Evolutionary conservation across 2,888 invertebrate species (phyloP).

Genomic region (Polydrusus cervinus): DNA sequence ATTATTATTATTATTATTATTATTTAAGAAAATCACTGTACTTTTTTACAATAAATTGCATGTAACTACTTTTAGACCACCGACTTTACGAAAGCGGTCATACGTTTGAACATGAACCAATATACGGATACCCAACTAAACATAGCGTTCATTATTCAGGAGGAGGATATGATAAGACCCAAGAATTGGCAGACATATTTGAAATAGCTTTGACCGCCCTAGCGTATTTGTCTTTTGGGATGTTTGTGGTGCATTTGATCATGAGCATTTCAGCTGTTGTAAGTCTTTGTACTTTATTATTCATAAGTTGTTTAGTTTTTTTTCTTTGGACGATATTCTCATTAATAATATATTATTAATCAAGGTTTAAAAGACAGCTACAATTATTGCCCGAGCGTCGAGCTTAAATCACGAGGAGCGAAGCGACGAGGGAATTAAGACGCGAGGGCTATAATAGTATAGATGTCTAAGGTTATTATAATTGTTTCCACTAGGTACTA

Average conservation of each 20-base stretch:
- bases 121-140: slow-evolving; percentile 53
- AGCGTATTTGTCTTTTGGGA: slow-evolving; percentile 86
- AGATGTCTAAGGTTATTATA: too few relatives aligned
- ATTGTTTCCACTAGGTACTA: too few relatives aligned
- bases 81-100: background rate
- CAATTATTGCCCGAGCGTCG: too few relatives aligned
- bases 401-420: too few relatives aligned
- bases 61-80: slow-evolving; percentile 4
- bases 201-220: slow-evolving; percentile 88
- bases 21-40: too few relatives aligned
- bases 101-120: slow-evolving; percentile 61
- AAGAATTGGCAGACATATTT: slow-evolving; percentile 82
- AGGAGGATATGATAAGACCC: slow-evolving; percentile 69
- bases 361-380: too few relatives aligned
- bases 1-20: too few relatives aligned
- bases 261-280: slow-evolving; percentile 82
- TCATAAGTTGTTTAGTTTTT: too few relatives aligned
- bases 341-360: too few relatives aligned
- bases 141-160: slow-evolving; percentile 15
- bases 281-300: slow-evolving; percentile 59
- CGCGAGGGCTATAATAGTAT: too few relatives aligned
- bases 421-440: too few relatives aligned
- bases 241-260: slow-evolving; percentile 85
- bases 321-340: too few relatives aligned
- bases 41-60: background rate